Evolutionary conservation across 2,113 vertebrate genomes (phyloP), one percentile per base, ranked within the genome.

Genomic region (Thamnaconus septentrionalis): DNA sequence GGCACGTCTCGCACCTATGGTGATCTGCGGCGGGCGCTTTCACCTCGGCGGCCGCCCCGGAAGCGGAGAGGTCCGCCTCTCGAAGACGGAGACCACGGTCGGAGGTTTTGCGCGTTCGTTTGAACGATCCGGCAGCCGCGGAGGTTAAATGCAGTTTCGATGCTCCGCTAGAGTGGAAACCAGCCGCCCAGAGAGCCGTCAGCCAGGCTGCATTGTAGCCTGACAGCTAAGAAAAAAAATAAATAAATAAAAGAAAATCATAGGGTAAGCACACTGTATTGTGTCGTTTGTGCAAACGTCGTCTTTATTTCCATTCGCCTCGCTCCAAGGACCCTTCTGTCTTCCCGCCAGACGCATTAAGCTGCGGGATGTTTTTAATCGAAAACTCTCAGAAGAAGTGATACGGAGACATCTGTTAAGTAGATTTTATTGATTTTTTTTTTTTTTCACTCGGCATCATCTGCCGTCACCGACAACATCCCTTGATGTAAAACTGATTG

Each of bases 401-500:
- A 31, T 31, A 53, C 5, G 40, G 7, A 31, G n/a, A 12, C 51
- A 39, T 40, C 43, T 4, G 41, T 31, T 45, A 68, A 59, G 61
- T 60, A 40, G 47, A 60, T 52, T 50, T 40, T 40, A 83, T 78
- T 73, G 78, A 83, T 78, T 83, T 31, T 31, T 31, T 31, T 31
- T 31, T 31, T 31, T 31, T 66, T 72, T 50, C 61, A 56, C 66
- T 80, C 43, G 54, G 61, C 12, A 51, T 66, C 62, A 71, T 69
- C 61, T 60, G 6, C 51, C 9, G 18, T 44, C 58, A 63, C 53
- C 60, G 51, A 62, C 11, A 9, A 18, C 69, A 74, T 65, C 39
- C 57, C 55, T 53, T 41, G 52, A 68, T 75, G 79, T 61, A 66
- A 66, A 75, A 72, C 57, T 57, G n/a, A 82, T 77, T 56, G 64